phyloP scores from a whole-genome alignment of 1,140 invertebrate genomes.

The Mycetomoellerius zeteki region DNA sequence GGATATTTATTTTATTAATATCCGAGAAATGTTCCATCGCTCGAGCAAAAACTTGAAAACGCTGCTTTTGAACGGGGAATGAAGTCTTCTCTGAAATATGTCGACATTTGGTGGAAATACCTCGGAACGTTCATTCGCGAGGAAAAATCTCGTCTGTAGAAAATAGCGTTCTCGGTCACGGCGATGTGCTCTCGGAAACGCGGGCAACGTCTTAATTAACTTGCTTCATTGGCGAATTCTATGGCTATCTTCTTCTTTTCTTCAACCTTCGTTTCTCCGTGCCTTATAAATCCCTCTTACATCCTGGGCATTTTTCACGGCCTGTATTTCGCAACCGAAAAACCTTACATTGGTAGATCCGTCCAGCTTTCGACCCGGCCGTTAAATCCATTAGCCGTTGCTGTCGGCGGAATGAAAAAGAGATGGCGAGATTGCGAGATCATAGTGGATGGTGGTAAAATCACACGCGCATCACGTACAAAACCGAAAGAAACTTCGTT shows the following conservation, averaged over 20 bases:
- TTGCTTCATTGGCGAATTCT: conserved; percentile 71
- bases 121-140: conserved; percentile 18
- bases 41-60: not conserved
- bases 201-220: conserved; percentile 78
- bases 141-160: conserved; percentile 41
- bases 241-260: conserved; percentile 63
- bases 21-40: not conserved
- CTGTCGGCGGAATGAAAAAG: conserved; percentile 21
- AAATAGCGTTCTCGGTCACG: conserved; percentile 41
- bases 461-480: conserved; percentile 73
- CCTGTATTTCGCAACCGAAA: conserved; percentile 62
- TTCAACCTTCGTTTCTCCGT: conserved; percentile 11
- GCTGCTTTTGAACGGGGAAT: conserved; percentile 23
- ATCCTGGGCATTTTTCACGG: conserved; percentile 71
- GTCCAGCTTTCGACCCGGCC: conserved; percentile 61
- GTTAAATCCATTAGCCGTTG: conserved; percentile 74
- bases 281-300: conserved; percentile 80
- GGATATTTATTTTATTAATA: conserved; percentile 21
- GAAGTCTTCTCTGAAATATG: conserved; percentile 41
- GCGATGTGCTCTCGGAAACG: conserved; percentile 4
- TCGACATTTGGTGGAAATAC: conserved; percentile 32
- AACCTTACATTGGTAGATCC: conserved; percentile 52
- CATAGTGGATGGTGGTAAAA: conserved; percentile 16
- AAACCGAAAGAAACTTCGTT: conserved; percentile 72
- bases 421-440: conserved; percentile 33